Conservation (phyloP, 2,888 invertebrate genomes). For the Polylopha cassiicola region DNA sequence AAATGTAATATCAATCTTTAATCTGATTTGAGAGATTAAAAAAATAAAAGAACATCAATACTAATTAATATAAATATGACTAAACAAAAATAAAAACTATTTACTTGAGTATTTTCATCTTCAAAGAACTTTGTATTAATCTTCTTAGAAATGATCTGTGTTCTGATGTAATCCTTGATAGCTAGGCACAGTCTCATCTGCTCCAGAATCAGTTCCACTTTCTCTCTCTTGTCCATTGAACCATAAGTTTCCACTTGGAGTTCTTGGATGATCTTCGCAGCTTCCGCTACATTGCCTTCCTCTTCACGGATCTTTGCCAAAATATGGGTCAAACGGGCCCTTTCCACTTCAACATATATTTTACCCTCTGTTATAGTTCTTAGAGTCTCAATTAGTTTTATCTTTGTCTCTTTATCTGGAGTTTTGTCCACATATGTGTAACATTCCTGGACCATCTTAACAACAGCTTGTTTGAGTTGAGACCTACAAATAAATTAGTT, state of each 20-base stretch:
- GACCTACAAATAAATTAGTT: conserved; percentile 72
- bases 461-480: conserved; percentile 97
- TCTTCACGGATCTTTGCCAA: conserved; percentile 90
- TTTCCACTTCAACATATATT: conserved; percentile 99
- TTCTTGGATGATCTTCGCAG: conserved; percentile 96
- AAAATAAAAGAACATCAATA: no score
- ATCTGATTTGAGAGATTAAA: no score
- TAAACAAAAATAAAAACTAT: no score
- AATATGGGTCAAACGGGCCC: conserved; percentile 95
- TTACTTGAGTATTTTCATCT: conserved; percentile 83
- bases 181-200: conserved; percentile 98
- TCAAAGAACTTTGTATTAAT: conserved; percentile 98
- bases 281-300: conserved; percentile 90
- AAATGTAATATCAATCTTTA: no score
- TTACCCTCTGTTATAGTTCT: conserved; percentile 98
- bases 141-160: conserved; percentile 99
- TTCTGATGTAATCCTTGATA: conserved; percentile 96
- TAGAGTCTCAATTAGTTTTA: conserved; percentile 97
- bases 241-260: conserved; percentile 97
- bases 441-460: conserved; percentile 98
- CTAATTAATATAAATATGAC: no score
- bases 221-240: conserved; percentile 98
- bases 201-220: conserved; percentile 96
- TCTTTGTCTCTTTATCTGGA: conserved; percentile 91
- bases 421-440: conserved; percentile 94